phyloP scores from a whole-genome alignment of 1,140 invertebrate genomes.

The Aphaenogaster ashmeadi region DNA sequence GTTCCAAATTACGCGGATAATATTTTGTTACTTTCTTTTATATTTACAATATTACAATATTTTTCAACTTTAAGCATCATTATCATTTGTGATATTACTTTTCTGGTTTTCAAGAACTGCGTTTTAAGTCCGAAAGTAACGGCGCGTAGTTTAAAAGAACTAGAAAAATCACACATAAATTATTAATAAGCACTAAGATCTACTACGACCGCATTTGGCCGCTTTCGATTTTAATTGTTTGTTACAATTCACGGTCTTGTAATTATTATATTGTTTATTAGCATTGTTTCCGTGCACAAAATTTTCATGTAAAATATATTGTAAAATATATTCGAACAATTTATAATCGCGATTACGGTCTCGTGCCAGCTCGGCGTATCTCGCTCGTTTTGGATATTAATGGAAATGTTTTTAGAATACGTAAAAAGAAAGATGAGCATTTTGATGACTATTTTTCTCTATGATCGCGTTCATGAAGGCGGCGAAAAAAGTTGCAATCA shows the following conservation, averaged over 20 bases:
- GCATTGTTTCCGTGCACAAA: neutral
- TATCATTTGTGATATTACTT: too few relatives aligned
- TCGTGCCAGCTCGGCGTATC: neutral
- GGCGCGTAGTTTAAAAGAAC: too few relatives aligned
- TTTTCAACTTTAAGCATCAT: neutral
- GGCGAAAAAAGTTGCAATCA: slow-evolving; percentile 60
- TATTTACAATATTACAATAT: slow-evolving; percentile 11
- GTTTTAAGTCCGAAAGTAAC: too few relatives aligned
- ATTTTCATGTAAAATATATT: slow-evolving; percentile 19
- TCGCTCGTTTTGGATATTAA: neutral
- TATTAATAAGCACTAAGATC: too few relatives aligned
- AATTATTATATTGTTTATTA: neutral
- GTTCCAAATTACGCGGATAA: neutral
- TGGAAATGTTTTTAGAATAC: neutral
- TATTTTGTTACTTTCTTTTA: slow-evolving; percentile 1
- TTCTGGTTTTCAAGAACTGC: too few relatives aligned
- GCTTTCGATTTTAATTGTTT: too few relatives aligned
- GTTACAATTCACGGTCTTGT: too few relatives aligned
- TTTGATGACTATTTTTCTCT: slow-evolving; percentile 34
- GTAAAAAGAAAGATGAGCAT: slow-evolving; percentile 7
- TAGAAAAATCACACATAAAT: too few relatives aligned
- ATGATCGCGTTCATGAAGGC: neutral
- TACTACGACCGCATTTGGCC: too few relatives aligned
- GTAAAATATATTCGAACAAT: neutral
- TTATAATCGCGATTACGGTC: neutral